Conservation (phyloP, 1,140 invertebrate species). For the Ptiloglossa arizonensis region DNA sequence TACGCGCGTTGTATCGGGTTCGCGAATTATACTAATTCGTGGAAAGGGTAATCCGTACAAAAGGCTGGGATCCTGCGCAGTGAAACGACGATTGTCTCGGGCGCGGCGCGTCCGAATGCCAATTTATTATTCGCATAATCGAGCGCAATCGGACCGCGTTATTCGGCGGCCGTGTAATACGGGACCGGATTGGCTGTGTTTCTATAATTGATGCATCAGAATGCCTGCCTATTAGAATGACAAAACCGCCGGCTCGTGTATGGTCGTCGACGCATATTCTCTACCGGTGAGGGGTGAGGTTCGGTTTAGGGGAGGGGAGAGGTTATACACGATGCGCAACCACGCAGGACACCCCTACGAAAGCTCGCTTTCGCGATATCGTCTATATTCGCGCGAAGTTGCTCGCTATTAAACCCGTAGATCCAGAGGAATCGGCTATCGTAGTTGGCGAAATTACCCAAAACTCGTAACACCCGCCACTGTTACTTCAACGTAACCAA, state of each 20-base stretch:
- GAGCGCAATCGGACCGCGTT: constrained; percentile 71
- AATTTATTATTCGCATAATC: constrained; percentile 78
- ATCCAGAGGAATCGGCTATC: constrained; percentile 3
- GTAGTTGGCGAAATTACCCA: constrained; percentile 31
- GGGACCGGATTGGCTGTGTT: constrained; percentile 66
- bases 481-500: neutral
- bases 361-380: constrained; percentile 26
- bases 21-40: constrained; percentile 23
- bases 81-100: constrained; percentile 55
- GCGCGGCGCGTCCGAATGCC: constrained; percentile 57
- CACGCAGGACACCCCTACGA: constrained; percentile 27
- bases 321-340: constrained; percentile 46
- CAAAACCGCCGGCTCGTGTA: constrained; percentile 69
- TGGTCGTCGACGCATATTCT: constrained; percentile 55
- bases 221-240: constrained; percentile 73
- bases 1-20: neutral
- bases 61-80: constrained; percentile 33
- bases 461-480: constrained; percentile 15
- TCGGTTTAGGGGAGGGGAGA: no score
- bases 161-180: constrained; percentile 70
- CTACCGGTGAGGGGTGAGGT: neutral
- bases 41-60: constrained; percentile 13
- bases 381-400: constrained; percentile 35
- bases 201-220: constrained; percentile 78
- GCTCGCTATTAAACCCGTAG: constrained; percentile 13